Evolutionary conservation across 2,888 invertebrate genomes (phyloP).

Genomic region (Ochropleura plecta): DNA sequence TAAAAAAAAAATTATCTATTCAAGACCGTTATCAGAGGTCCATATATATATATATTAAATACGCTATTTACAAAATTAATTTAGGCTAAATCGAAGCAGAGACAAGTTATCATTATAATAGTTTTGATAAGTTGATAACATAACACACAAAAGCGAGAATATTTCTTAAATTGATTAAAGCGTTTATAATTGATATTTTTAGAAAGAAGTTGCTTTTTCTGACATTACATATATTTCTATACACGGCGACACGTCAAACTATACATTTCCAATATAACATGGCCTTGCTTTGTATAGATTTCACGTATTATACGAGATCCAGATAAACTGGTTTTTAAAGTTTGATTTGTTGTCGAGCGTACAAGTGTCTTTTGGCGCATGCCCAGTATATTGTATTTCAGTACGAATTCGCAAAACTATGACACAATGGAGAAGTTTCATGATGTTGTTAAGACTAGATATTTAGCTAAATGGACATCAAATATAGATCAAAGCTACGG

Average conservation of each 20-base stretch:
- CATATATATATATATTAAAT: background rate
- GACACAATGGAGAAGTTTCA: no score
- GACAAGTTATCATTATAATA: background rate
- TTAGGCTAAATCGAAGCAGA: background rate
- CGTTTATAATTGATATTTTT: background rate
- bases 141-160: background rate
- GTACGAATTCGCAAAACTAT: background rate
- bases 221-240: background rate
- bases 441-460: no score
- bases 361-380: background rate
- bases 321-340: no score
- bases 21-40: constrained; percentile 32
- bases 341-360: no score
- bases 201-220: background rate
- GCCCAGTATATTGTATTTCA: background rate
- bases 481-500: background rate
- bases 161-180: background rate
- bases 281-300: no score
- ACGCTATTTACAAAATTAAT: background rate
- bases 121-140: background rate
- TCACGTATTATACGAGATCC: no score
- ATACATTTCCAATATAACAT: no score
- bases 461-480: no score
- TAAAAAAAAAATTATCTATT: background rate
- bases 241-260: no score